Percentiles rank a stretch among this genome's conserved stretches.
Conservation (phyloP, 2,113 vertebrate species). For the Bothrops jararaca region DNA sequence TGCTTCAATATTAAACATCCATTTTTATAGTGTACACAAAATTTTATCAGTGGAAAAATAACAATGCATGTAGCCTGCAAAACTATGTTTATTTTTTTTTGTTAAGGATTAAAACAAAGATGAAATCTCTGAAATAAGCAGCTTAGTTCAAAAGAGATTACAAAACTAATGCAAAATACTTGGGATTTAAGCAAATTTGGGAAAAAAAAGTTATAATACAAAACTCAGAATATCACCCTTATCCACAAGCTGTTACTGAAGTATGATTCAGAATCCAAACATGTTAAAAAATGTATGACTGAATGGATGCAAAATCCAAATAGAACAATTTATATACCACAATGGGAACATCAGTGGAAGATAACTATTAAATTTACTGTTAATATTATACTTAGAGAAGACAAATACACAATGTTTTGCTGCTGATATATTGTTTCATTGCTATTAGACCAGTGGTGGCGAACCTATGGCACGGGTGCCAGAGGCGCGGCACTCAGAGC, state of each 20-base stretch:
- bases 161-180: background rate
- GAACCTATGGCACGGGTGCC: too few relatives aligned
- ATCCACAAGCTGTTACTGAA: background rate
- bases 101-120: background rate
- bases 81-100: background rate
- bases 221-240: background rate
- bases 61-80: background rate
- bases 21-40: background rate
- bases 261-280: background rate
- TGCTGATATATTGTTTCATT: background rate
- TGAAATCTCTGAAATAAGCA: background rate
- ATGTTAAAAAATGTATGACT: background rate
- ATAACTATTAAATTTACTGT: background rate
- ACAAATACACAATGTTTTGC: background rate
- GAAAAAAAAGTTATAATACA: background rate
- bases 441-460: background rate
- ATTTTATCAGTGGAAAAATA: background rate
- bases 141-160: background rate
- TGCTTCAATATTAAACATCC: background rate
- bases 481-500: too few relatives aligned
- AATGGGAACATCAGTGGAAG: background rate
- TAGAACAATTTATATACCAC: background rate
- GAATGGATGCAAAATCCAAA: background rate
- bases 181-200: background rate
- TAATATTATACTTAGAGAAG: background rate